These are phyloP conservation scores for Epirrhoe alternata DNA, from an alignment of 2,888 invertebrate species.

Conservation along the genomic window DNA sequence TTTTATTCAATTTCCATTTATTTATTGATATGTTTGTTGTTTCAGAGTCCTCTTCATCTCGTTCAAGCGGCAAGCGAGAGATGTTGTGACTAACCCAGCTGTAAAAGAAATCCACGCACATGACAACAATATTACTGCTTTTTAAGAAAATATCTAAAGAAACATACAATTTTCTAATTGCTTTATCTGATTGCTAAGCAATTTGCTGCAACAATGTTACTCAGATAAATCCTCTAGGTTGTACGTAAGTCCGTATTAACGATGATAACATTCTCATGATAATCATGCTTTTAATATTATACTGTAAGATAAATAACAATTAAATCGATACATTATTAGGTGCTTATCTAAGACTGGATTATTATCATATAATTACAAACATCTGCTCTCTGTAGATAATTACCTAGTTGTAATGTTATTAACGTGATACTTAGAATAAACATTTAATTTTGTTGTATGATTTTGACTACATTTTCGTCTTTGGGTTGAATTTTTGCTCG, in stretches of 20 bases:
- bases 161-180: too few species aligned
- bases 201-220: too few species aligned
- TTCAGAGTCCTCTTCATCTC: slow-evolving; percentile 73
- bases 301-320: neutral
- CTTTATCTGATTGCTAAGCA: too few species aligned
- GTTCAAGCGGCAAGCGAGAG: slow-evolving; percentile 60
- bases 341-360: neutral
- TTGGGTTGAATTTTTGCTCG: too few species aligned
- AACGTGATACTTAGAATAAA: too few species aligned
- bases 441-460: too few species aligned
- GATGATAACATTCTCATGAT: too few species aligned
- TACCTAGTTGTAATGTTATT: too few species aligned
- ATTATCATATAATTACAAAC: neutral
- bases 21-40: slow-evolving; percentile 7
- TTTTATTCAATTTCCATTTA: neutral
- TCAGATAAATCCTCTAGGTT: neutral
- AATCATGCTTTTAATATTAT: neutral
- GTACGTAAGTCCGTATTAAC: neutral
- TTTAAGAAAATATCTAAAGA: slow-evolving; percentile 46
- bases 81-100: slow-evolving; percentile 64
- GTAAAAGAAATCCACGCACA: slow-evolving; percentile 68
- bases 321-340: neutral
- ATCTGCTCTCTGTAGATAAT: neutral
- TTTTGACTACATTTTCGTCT: too few species aligned
- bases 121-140: slow-evolving; percentile 67